Evolutionary conservation across 2,113 vertebrate species (phyloP), one percentile per base, ranked within the genome.

Genomic region (Manacus vitellinus): DNA sequence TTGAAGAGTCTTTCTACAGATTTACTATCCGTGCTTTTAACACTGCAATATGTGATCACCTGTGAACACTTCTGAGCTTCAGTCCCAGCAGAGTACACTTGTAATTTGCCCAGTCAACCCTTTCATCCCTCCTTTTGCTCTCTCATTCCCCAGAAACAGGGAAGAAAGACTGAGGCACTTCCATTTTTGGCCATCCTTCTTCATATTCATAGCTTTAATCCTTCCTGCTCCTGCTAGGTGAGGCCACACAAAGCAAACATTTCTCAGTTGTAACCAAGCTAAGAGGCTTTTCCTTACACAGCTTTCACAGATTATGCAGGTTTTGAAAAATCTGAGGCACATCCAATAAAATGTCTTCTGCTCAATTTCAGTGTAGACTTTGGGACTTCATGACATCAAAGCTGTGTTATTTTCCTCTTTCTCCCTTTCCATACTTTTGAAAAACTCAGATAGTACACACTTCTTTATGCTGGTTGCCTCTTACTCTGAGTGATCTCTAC

Each of bases 151-250:
- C 37, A 88, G 66, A 82, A 94, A 93, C 4, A 54, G 18, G 22
- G 47, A 89, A 75, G 56, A 82, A 89, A 75, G 20, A 75, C 74
- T 83, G 30, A 93, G 54, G 41, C 58, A 46, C 39, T 56, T 68
- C 46, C 22, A 84, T 87, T 92, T 95, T 75, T 78, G 76, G 61
- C 49, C 49, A 58, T 58, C 44, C n/a, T 94, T 85, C 73, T 83
- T 94, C 70, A 76, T 65, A 91, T 62, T 92, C 28, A 78, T 49
- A 72, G 55, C 35, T 81, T 78, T 79, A 96, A 94, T 93, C 66
- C 75, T 85, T 89, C 68, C 72, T 86, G 54, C 28, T 88, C 43
- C 79, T 91, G 55, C 83, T 67, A 62, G 65, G 17, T 43, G 47
- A 94, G 79, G 46, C 66, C 55, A 82, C 66, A 65, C 49, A 95